phyloP scores from a whole-genome alignment of 2,113 vertebrate species.

The Manacus vitellinus region DNA sequence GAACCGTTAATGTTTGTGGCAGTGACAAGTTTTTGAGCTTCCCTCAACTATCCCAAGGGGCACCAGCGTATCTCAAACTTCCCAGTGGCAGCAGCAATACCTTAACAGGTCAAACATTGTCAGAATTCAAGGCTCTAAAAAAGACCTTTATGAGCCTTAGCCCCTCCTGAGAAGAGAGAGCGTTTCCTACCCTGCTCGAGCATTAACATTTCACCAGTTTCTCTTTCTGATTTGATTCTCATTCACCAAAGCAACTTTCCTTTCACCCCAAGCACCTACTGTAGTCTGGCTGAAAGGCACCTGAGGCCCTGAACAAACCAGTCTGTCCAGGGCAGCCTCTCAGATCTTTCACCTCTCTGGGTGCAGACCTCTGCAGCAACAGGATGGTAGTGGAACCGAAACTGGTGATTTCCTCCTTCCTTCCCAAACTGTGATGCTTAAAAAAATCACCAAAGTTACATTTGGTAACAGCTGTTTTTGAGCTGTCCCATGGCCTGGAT shows the following conservation, averaged over 20 bases:
- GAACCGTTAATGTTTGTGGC: accelerated
- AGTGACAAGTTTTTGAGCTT: neutral
- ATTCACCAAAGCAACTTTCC: neutral
- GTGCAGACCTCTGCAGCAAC: neutral
- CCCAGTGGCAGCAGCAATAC: neutral
- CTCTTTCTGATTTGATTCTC: neutral
- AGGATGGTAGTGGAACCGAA: neutral
- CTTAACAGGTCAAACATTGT: neutral
- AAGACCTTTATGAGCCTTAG: neutral
- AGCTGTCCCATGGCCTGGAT: neutral
- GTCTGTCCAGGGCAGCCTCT: neutral
- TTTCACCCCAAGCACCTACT: neutral
- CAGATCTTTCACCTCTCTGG: neutral
- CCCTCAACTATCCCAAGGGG: neutral
- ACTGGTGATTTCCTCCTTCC: neutral
- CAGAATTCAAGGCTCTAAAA: neutral
- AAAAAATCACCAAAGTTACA: neutral
- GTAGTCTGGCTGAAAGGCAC: neutral
- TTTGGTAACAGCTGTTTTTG: neutral
- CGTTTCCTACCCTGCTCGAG: accelerated
- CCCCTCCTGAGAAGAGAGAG: neutral
- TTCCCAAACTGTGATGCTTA: neutral
- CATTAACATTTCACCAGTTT: neutral
- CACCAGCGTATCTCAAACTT: neutral
- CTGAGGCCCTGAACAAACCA: neutral